Percentiles rank a stretch among this genome's conserved stretches.
Conservation (phyloP, 2,797 vertebrate genomes). For the Gouania willdenowi region DNA sequence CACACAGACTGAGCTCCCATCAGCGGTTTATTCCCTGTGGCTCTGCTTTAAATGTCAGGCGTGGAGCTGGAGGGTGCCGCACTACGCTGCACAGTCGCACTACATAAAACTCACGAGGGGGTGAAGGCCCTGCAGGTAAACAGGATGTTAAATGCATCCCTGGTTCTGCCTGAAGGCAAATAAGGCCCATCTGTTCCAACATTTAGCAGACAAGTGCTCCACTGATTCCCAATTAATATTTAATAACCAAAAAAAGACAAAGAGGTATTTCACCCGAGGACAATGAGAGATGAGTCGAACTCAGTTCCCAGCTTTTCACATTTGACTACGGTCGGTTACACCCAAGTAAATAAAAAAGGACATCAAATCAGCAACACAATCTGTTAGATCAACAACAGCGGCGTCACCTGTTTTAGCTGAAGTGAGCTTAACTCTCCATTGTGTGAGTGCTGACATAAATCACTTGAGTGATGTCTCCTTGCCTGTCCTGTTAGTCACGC, state of each 20-base stretch:
- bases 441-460: not conserved
- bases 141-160: conserved; percentile 55
- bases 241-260: conserved; percentile 64
- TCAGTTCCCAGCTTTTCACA: conserved; percentile 17
- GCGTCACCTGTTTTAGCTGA: conserved; percentile 2
- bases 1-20: conserved; percentile 53
- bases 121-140: conserved; percentile 59
- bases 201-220: conserved; percentile 77
- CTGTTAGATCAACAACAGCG: not conserved
- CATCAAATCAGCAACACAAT: conserved; percentile 2
- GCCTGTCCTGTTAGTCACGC: not conserved
- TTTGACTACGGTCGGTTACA: conserved; percentile 11
- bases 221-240: conserved; percentile 80
- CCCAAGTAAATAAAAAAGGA: conserved; percentile 1
- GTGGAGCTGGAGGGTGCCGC: conserved; percentile 47
- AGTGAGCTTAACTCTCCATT: not conserved
- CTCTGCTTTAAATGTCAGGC: conserved; percentile 61
- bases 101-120: conserved; percentile 40
- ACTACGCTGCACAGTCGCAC: conserved; percentile 41
- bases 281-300: conserved; percentile 14
- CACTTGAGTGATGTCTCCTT: not conserved
- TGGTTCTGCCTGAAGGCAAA: conserved; percentile 65
- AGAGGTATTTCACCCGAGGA: conserved; percentile 40
- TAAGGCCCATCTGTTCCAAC: conserved; percentile 67
- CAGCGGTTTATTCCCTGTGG: conserved; percentile 45